A percentile compares a stretch with the other conserved stretches of the same genome.
These are phyloP conservation scores for Suricata suricatta DNA, from an alignment of 2,113 vertebrate genomes.

Conservation along the genomic window DNA sequence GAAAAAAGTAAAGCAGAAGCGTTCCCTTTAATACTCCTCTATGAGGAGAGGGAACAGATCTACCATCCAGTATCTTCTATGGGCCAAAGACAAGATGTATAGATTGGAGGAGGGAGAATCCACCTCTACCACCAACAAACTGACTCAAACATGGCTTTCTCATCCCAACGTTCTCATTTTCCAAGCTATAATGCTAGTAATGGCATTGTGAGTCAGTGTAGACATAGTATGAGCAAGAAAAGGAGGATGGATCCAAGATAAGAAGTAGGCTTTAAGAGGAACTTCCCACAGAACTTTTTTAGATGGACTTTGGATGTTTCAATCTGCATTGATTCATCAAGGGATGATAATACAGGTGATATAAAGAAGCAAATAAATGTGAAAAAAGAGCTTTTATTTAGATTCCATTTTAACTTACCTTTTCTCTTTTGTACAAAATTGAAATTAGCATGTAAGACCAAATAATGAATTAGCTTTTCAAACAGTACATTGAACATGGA, in stretches of 20 bases:
- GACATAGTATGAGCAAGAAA: neutral
- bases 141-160: neutral
- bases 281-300: neutral
- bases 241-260: neutral
- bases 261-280: neutral
- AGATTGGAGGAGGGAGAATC: neutral
- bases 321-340: neutral
- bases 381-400: conserved; percentile 16
- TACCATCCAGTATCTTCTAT: neutral
- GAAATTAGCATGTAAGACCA: conserved; percentile 36
- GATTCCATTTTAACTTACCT: neutral
- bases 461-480: conserved; percentile 41
- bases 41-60: neutral
- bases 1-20: neutral
- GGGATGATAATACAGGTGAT: neutral
- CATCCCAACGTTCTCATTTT: neutral
- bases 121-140: neutral
- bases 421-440: conserved; percentile 44
- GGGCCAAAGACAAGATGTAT: neutral
- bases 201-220: neutral
- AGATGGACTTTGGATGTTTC: neutral
- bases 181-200: neutral
- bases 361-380: conserved; percentile 10
- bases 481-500: neutral
- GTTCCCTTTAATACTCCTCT: neutral